These are phyloP conservation scores for Habroteleia sp. DNA, from an alignment of 2,888 invertebrate species.

Conservation along the genomic window DNA sequence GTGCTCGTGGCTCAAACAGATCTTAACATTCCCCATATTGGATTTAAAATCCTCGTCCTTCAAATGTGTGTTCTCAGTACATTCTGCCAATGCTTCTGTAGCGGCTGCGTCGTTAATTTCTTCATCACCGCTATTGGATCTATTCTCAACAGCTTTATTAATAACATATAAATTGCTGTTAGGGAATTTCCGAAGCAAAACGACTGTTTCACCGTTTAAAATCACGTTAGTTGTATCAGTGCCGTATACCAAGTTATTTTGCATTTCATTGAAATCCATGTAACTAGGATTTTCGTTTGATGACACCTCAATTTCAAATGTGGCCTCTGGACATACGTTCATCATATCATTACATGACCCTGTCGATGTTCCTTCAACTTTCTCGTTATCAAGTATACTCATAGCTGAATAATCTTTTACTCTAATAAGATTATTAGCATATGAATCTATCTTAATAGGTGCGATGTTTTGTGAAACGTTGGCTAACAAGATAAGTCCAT, in stretches of 20 bases:
- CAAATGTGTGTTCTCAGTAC: constrained; percentile 23
- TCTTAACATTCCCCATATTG: constrained; percentile 27
- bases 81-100: constrained; percentile 43
- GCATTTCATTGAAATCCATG: constrained; percentile 54
- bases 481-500: constrained; percentile 76
- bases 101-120: constrained; percentile 61
- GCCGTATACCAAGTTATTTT: constrained; percentile 42
- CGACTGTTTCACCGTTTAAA: constrained; percentile 77
- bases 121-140: constrained; percentile 64
- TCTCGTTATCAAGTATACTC: constrained; percentile 62
- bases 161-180: constrained; percentile 79
- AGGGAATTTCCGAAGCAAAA: constrained; percentile 76
- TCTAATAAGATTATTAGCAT: constrained; percentile 67
- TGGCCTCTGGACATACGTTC: constrained; percentile 72
- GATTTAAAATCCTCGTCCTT: constrained; percentile 48
- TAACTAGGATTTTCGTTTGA: constrained; percentile 64
- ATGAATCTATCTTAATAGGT: constrained; percentile 66
- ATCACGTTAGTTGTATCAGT: constrained; percentile 74
- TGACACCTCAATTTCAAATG: constrained; percentile 73
- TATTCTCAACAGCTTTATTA: constrained; percentile 77
- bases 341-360: constrained; percentile 68
- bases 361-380: constrained; percentile 47
- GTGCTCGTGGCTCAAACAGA: constrained; percentile 57
- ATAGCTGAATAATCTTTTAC: constrained; percentile 73
- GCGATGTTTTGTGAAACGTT: constrained; percentile 75